A percentile compares a stretch with the other conserved stretches of the same genome.
Evolutionary conservation across 1,140 invertebrate species (phyloP).

Genomic region (Diprion similis): DNA sequence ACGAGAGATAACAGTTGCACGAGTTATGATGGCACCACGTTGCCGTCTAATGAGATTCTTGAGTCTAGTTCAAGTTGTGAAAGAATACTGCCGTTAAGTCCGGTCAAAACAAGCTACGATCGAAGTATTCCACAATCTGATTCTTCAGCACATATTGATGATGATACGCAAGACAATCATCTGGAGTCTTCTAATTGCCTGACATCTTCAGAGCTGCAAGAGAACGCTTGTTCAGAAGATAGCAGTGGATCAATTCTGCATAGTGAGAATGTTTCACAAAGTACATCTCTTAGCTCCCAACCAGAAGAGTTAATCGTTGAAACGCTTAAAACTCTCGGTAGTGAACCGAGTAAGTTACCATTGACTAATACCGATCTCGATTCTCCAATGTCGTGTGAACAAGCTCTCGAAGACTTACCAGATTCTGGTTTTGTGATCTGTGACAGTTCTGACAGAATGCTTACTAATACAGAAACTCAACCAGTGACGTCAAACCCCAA

Average conservation of each 20-base stretch:
- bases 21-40: background rate
- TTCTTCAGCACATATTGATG: no score
- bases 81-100: background rate
- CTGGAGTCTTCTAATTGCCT: background rate
- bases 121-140: background rate
- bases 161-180: background rate
- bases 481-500: constrained; percentile 38
- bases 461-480: constrained; percentile 47
- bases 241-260: constrained; percentile 14
- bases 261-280: constrained; percentile 20
- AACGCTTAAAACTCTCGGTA: constrained; percentile 18
- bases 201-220: background rate
- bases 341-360: constrained; percentile 26
- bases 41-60: background rate
- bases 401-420: constrained; percentile 49
- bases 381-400: constrained; percentile 57
- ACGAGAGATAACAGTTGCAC: constrained; percentile 10
- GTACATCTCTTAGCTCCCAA: constrained; percentile 18
- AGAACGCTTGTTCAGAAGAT: constrained; percentile 6
- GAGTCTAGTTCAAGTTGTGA: background rate
- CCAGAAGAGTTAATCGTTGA: constrained; percentile 13
- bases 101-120: background rate
- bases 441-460: constrained; percentile 52
- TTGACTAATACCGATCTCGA: constrained; percentile 50
- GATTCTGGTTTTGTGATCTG: constrained; percentile 56